phyloP scores from a whole-genome alignment of 2,888 invertebrate species.

The Clostera curtula region DNA sequence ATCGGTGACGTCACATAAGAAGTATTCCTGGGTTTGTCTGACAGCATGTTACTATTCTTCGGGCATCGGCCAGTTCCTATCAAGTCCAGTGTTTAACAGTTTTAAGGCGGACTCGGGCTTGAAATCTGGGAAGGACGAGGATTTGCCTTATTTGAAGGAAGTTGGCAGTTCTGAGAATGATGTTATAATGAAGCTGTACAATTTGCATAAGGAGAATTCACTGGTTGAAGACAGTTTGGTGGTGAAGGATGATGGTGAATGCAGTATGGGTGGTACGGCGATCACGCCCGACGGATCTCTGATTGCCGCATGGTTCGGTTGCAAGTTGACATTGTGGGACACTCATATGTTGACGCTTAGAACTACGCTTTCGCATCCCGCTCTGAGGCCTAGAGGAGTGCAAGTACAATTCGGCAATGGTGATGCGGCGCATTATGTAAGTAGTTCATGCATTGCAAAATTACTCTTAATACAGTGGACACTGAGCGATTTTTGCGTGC shows the following conservation, averaged over 20 bases:
- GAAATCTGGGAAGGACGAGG: slow-evolving; percentile 20
- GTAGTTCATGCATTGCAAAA: slow-evolving; percentile 20
- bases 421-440: slow-evolving; percentile 67
- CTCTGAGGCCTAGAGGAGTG: slow-evolving; percentile 54
- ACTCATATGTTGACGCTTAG: slow-evolving; percentile 51
- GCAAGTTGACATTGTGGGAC: slow-evolving; percentile 65
- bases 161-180: slow-evolving; percentile 27
- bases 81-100: slow-evolving; percentile 46
- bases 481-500: too few relatives aligned
- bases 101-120: slow-evolving; percentile 37
- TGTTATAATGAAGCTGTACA: slow-evolving; percentile 42
- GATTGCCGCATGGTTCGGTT: slow-evolving; percentile 70
- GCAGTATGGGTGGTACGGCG: slow-evolving; percentile 59
- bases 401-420: slow-evolving; percentile 59
- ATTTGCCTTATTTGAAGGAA: slow-evolving; percentile 37
- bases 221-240: slow-evolving; percentile 20
- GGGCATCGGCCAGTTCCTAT: slow-evolving; percentile 44
- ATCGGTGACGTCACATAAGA: slow-evolving; percentile 25
- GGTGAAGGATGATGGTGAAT: slow-evolving; percentile 27
- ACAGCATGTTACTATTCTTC: slow-evolving; percentile 66
- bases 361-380: slow-evolving; percentile 58
- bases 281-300: slow-evolving; percentile 65
- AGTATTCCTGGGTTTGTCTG: slow-evolving; percentile 43
- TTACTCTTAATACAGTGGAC: too few relatives aligned
- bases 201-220: slow-evolving; percentile 48